Evolutionary conservation across 2,113 vertebrate genomes (phyloP).

Genomic region (Dunckerocampus dactyliophorus): DNA sequence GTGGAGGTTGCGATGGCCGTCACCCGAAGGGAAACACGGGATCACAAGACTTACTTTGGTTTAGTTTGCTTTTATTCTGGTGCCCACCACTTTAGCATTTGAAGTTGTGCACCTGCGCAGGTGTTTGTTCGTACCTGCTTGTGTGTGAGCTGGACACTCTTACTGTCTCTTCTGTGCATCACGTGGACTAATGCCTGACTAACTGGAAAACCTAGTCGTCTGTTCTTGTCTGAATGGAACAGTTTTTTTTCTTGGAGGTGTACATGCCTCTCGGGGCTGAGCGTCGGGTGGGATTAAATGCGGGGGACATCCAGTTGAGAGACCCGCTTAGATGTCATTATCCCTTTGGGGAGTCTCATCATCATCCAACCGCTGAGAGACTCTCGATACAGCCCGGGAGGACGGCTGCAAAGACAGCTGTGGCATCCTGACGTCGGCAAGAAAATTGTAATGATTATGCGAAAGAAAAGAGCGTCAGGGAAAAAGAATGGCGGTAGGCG

Average conservation of each 20-base stretch:
- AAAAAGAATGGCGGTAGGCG: background rate
- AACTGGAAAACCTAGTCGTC: background rate
- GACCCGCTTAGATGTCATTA: constrained; percentile 5
- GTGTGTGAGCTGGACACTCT: constrained; percentile 1
- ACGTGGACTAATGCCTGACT: background rate
- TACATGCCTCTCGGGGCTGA: background rate
- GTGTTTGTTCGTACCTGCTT: background rate
- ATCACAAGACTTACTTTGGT: background rate
- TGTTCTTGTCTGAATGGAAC: background rate
- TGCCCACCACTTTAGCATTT: background rate
- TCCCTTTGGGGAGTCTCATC: constrained; percentile 3
- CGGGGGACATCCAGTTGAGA: constrained; percentile 1
- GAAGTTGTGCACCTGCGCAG: background rate
- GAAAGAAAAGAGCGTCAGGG: too few species aligned
- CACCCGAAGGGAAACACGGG: too few species aligned
- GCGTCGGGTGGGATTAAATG: constrained; percentile 4
- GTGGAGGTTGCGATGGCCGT: too few species aligned
- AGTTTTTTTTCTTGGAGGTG: background rate
- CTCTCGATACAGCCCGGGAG: background rate
- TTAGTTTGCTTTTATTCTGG: background rate
- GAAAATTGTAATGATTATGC: background rate
- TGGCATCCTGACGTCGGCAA: background rate
- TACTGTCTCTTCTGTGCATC: background rate
- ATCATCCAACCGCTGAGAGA: background rate
- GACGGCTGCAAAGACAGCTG: background rate